A percentile compares a stretch with the other conserved stretches of the same genome.
These are phyloP conservation scores for Heteromormyrus szaboi DNA, from an alignment of 2,797 vertebrate genomes.

Conservation along the genomic window DNA sequence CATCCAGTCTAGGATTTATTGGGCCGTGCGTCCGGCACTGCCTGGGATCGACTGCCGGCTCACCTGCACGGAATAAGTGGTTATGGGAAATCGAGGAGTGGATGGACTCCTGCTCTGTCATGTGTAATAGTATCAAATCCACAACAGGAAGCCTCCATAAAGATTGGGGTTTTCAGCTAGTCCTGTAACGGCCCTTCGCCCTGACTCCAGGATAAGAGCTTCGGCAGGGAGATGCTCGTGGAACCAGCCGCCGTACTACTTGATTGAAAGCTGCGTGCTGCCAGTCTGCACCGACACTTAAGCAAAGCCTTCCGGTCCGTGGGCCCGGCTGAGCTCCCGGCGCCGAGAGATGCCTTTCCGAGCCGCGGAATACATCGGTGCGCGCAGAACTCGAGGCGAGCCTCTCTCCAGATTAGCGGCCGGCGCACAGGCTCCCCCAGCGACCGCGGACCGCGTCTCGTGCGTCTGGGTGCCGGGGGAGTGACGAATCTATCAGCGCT, in stretches of 20 bases:
- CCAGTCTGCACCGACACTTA: not conserved
- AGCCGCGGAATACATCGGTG: slow-evolving; percentile 45
- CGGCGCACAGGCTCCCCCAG: not conserved
- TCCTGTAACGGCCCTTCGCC: not conserved
- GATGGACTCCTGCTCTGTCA: not conserved
- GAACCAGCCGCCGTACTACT: not conserved
- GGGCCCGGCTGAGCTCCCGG: not conserved
- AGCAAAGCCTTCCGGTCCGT: not conserved
- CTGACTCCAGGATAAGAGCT: not conserved
- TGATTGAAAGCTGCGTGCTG: not conserved
- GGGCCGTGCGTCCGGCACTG: not conserved
- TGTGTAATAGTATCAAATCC: not conserved
- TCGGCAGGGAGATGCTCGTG: not conserved
- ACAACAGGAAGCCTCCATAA: not conserved
- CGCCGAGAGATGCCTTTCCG: not conserved
- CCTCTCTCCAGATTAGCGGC: slow-evolving; percentile 43
- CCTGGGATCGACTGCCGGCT: not conserved
- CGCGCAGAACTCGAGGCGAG: slow-evolving; percentile 45
- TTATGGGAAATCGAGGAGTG: not conserved
- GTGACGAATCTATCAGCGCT: slow-evolving; percentile 21
- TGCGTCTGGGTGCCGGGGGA: slow-evolving; percentile 21
- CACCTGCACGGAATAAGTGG: not conserved
- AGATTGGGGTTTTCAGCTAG: not conserved
- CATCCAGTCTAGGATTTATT: not conserved
- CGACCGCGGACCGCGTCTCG: slow-evolving; percentile 30